Percentiles rank a stretch among this genome's conserved stretches.
Conservation (phyloP, 2,888 invertebrate genomes). For the Thereva unica region DNA sequence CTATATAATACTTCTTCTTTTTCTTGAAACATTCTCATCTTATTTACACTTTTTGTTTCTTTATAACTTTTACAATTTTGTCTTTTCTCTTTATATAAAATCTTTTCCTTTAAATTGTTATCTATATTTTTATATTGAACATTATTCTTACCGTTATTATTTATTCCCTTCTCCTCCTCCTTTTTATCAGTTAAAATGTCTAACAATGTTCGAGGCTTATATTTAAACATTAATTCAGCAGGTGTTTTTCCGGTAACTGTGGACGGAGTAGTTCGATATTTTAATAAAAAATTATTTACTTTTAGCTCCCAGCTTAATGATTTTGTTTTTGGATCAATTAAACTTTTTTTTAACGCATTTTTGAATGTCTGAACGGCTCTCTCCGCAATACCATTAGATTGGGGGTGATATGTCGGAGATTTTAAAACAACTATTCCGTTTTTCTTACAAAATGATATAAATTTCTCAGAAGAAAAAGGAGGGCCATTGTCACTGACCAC, state of each 20-base stretch:
- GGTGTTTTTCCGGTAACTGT: background rate
- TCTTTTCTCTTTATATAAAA: too few relatives aligned
- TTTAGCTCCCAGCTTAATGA: too few relatives aligned
- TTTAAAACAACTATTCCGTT: constrained; percentile 42
- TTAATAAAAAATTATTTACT: background rate
- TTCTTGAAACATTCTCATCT: too few relatives aligned
- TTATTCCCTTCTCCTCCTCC: too few relatives aligned
- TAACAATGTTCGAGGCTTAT: too few relatives aligned
- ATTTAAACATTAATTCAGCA: background rate
- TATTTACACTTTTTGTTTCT: too few relatives aligned
- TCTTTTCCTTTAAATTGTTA: too few relatives aligned
- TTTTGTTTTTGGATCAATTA: background rate
- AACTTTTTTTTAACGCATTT: constrained; percentile 40
- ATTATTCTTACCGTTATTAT: too few relatives aligned
- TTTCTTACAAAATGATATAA: constrained; percentile 19
- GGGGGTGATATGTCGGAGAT: constrained; percentile 34
- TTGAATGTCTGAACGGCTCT: constrained; percentile 43
- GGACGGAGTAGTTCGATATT: background rate
- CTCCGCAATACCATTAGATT: constrained; percentile 44
- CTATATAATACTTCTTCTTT: too few relatives aligned
- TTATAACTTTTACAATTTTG: too few relatives aligned
- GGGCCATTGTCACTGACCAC: constrained; percentile 44
- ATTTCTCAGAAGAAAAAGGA: constrained; percentile 36
- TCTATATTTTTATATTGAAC: too few relatives aligned
- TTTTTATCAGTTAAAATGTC: background rate